These are phyloP conservation scores for Scolopax rusticola DNA, from an alignment of 2,797 vertebrate species.

Conservation along the genomic window DNA sequence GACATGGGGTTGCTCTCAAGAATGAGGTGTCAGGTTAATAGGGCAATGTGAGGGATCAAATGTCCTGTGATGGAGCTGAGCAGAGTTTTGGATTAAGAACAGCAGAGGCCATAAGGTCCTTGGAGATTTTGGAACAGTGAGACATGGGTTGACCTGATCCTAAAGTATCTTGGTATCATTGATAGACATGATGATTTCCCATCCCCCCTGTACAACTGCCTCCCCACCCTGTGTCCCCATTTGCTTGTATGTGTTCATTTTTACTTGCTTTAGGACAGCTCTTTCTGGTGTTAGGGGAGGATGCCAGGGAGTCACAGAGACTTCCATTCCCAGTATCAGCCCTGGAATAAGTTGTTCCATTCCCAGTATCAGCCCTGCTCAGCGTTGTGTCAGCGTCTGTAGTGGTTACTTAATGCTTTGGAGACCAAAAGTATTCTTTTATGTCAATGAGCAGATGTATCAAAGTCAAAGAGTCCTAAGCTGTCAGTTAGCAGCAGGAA, in stretches of 20 bases:
- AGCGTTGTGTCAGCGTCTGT: neutral
- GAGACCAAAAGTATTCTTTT: neutral
- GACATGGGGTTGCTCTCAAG: neutral
- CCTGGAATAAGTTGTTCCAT: neutral
- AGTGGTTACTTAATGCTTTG: accelerated
- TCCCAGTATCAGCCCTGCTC: neutral
- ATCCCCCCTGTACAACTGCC: too few relatives aligned
- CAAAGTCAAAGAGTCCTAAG: accelerated
- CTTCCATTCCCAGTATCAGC: neutral
- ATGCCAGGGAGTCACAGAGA: neutral
- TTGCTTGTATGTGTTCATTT: neutral
- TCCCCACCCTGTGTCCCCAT: accelerated
- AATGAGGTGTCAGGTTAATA: neutral
- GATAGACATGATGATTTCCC: neutral
- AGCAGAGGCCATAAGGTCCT: neutral
- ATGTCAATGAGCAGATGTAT: neutral
- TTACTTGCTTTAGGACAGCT: neutral
- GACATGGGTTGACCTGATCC: neutral
- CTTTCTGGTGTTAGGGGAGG: neutral
- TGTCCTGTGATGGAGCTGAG: neutral
- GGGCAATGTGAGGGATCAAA: neutral
- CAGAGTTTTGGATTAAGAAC: neutral
- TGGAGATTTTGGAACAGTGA: neutral
- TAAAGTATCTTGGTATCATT: neutral
- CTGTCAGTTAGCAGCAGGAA: neutral